Evolutionary conservation across 2,797 vertebrate species (phyloP).

Genomic region (Myotis myotis): DNA sequence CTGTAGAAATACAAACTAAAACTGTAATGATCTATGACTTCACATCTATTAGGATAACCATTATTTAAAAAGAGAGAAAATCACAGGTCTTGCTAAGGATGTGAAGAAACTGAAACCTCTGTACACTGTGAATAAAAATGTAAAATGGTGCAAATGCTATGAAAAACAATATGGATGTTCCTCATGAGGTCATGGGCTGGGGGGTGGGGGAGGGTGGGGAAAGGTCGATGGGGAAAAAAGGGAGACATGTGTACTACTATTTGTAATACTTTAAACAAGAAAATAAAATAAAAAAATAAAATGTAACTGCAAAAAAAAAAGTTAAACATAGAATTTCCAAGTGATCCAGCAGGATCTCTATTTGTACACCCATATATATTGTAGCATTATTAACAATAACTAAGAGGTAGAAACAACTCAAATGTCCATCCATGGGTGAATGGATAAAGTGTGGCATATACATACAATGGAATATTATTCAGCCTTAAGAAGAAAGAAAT

Average conservation of each 20-base stretch:
- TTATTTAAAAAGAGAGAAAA: neutral
- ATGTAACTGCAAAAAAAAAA: neutral
- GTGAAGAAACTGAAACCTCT: neutral
- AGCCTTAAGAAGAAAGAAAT: neutral
- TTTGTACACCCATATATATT: neutral
- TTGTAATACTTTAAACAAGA: too few relatives aligned
- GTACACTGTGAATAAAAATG: neutral
- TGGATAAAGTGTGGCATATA: neutral
- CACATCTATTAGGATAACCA: neutral
- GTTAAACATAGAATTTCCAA: neutral
- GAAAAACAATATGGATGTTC: neutral
- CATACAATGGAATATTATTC: neutral
- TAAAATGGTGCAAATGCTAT: neutral
- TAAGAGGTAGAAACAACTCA: neutral
- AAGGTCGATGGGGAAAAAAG: too few relatives aligned
- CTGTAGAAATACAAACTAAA: neutral
- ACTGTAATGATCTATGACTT: neutral
- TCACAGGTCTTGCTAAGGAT: neutral
- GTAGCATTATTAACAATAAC: neutral
- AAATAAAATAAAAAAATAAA: too few relatives aligned
- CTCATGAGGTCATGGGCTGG: neutral
- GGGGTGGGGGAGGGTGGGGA: too few relatives aligned
- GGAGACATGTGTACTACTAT: too few relatives aligned
- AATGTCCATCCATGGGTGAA: neutral
- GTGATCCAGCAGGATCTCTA: neutral